A percentile compares a stretch with the other conserved stretches of the same genome.
These are phyloP conservation scores for Bufo gargarizans DNA, from an alignment of 2,113 vertebrate species.

Conservation along the genomic window DNA sequence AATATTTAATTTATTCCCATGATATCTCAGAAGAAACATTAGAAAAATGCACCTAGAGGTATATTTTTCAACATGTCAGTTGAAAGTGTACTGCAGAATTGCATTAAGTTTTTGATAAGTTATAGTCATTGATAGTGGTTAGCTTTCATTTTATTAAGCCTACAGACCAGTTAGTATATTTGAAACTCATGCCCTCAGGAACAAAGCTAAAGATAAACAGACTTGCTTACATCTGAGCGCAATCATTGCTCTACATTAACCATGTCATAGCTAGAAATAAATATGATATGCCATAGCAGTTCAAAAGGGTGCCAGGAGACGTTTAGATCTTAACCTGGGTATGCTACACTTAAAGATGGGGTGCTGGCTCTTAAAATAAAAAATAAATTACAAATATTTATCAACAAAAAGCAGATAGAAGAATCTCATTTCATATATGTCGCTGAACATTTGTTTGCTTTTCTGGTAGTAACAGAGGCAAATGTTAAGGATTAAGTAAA, in stretches of 20 bases:
- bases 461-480: not conserved
- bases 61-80: slow-evolving; percentile 52
- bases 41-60: slow-evolving; percentile 45
- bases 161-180: slow-evolving; percentile 53
- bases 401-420: not conserved
- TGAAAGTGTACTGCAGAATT: slow-evolving; percentile 56
- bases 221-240: slow-evolving; percentile 36
- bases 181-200: slow-evolving; percentile 42
- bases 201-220: slow-evolving; percentile 40
- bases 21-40: slow-evolving; percentile 48
- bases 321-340: not conserved
- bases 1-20: slow-evolving; percentile 54
- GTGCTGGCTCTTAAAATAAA: not conserved
- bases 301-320: not conserved
- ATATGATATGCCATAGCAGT: not conserved
- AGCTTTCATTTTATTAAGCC: slow-evolving; percentile 53
- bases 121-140: slow-evolving; percentile 39
- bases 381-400: not conserved
- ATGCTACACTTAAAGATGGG: not conserved
- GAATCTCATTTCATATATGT: not conserved
- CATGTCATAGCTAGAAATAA: slow-evolving; percentile 6
- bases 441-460: not conserved
- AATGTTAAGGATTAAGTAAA: slow-evolving; percentile 5
- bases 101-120: slow-evolving; percentile 55
- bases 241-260: slow-evolving; percentile 32